These are phyloP conservation scores for Copsychus sechellarum DNA, from an alignment of 2,113 vertebrate species.

Conservation along the genomic window DNA sequence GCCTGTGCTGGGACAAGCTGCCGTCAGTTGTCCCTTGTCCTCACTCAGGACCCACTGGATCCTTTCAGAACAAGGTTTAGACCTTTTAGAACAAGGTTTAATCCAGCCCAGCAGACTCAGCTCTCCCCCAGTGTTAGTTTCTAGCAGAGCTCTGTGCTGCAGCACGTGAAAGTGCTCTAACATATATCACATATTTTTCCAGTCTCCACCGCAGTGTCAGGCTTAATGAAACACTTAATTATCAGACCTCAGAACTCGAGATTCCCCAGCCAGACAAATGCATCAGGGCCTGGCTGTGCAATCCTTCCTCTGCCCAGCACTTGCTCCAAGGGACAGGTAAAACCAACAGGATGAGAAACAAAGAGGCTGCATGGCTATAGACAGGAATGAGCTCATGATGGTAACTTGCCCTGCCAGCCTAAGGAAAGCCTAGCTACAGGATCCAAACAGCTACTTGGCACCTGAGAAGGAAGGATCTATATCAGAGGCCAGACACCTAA, in stretches of 20 bases:
- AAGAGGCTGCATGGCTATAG: background rate
- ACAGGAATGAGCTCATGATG: background rate
- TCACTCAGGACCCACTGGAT: background rate
- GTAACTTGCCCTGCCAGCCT: background rate
- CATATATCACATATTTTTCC: background rate
- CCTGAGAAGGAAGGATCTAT: background rate
- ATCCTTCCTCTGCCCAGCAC: background rate
- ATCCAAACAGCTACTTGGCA: background rate
- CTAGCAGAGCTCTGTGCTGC: background rate
- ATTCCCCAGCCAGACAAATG: background rate
- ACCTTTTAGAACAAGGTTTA: background rate
- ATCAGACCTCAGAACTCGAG: background rate
- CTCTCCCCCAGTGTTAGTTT: background rate
- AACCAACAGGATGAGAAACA: background rate
- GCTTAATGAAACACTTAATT: slow-evolving; percentile 62
- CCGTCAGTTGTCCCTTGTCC: background rate
- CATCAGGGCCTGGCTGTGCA: background rate
- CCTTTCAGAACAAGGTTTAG: background rate
- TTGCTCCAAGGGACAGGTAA: background rate
- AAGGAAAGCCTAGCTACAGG: background rate
- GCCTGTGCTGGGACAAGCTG: background rate
- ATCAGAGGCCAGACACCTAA: background rate
- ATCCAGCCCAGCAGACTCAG: background rate
- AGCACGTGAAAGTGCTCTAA: background rate
- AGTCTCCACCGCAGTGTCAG: background rate